Conservation (phyloP, 2,888 invertebrate species). For the Polia nebulosa region DNA sequence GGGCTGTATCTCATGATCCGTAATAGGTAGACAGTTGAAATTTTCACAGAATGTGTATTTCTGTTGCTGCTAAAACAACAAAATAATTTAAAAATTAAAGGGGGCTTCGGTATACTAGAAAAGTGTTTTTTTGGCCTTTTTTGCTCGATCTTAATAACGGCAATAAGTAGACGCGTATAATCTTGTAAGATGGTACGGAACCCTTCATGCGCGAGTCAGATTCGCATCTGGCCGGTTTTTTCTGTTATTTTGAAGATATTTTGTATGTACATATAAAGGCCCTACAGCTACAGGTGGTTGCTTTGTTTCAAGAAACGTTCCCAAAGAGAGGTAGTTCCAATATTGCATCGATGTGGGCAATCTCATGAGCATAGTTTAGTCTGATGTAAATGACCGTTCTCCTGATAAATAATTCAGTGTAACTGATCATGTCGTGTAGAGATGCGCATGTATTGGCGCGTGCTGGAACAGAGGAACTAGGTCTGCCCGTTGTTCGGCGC, state of each 20-base stretch:
- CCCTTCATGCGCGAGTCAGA: too few relatives aligned
- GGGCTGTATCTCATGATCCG: too few relatives aligned
- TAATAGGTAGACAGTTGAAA: not conserved
- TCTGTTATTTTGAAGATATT: too few relatives aligned
- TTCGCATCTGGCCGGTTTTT: not conserved
- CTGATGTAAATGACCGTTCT: constrained; percentile 17
- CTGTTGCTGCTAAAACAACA: too few relatives aligned
- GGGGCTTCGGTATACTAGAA: too few relatives aligned
- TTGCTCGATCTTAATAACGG: too few relatives aligned
- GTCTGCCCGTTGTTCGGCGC: constrained; percentile 75
- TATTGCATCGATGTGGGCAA: not conserved
- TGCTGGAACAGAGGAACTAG: constrained; percentile 76
- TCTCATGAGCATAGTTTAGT: not conserved
- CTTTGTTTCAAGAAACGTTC: not conserved
- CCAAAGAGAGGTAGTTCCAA: not conserved
- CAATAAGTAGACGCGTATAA: too few relatives aligned
- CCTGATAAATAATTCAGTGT: constrained; percentile 33
- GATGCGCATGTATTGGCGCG: constrained; percentile 54
- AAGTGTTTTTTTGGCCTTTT: too few relatives aligned
- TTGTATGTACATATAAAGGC: too few relatives aligned
- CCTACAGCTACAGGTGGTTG: too few relatives aligned
- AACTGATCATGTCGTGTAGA: constrained; percentile 32
- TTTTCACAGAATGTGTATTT: not conserved
- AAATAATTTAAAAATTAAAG: too few relatives aligned
- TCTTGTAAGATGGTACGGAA: too few relatives aligned